Evolutionary conservation across 2,888 invertebrate species (phyloP), one percentile per base, ranked within the genome.

Genomic region (Isoperla grammatica): DNA sequence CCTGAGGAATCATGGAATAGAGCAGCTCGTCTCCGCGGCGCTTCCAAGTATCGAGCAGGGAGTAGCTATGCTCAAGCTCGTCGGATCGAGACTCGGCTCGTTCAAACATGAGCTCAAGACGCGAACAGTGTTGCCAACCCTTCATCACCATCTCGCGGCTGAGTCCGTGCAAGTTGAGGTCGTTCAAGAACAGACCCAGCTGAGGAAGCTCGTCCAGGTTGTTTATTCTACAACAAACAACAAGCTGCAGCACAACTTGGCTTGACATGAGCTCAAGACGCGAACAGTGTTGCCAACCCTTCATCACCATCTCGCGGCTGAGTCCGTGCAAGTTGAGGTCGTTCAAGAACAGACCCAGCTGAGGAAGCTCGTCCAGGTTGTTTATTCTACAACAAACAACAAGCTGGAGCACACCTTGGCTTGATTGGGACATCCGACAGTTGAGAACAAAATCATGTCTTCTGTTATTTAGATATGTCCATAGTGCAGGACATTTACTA

Each of bases 1-100:
- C n/a, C n/a, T n/a, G 35, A 4, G 95, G 95, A 69, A 95, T 91
- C 94, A 95, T 95, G 1, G 94, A 92, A 71, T 94, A 94, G 0
- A 95, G 76, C 3, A 95, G 77, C 65, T 90, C 89, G 70, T 95
- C 92, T 0, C 92, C 89, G 65, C 88, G 83, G 60, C 85, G 82
- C 72, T 92, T 90, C 91, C 92, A 93, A 35, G 87, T 84, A 70
- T 93, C 92, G 13, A 88, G 76, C 17, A 91, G 76, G 56, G 84
- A 79, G 68, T 90, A 80, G 39, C 88, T 91, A 66, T 86, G 85
- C 69, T 90, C 89, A 61, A 95, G 75, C 61, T 90, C 88, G 57
- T 82, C 80, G 39, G 90, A 87, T 60, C 90, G 81, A 68, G 83
- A 84, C 69, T 91, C 92, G 1, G 90, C 91, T 61, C 86, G 85